phyloP scores from a whole-genome alignment of 2,113 vertebrate genomes.

The Engystomops pustulosus region DNA sequence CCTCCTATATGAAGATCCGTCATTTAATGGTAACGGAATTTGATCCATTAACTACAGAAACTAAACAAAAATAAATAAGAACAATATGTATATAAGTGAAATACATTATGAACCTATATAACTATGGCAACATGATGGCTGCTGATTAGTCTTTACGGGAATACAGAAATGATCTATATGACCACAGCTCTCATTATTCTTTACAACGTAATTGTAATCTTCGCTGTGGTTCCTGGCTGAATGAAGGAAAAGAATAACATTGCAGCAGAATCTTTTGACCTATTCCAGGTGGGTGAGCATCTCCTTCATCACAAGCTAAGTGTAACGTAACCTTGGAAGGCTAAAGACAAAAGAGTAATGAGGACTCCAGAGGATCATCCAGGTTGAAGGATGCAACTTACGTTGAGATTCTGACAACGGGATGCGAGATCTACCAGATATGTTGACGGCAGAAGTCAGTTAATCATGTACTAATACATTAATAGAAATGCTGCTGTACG shows the following conservation, averaged over 20 bases:
- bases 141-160: background rate
- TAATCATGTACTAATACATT: conserved; percentile 25
- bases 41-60: background rate
- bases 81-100: no score
- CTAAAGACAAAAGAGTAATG: conserved; percentile 62
- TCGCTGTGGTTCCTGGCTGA: background rate
- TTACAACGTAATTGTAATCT: background rate
- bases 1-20: no score
- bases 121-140: background rate
- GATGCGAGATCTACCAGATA: conserved; percentile 6
- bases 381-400: conserved; percentile 39
- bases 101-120: no score
- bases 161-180: background rate
- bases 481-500: conserved; percentile 14
- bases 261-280: conserved; percentile 45
- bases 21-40: no score
- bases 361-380: conserved; percentile 42
- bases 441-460: background rate
- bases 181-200: background rate
- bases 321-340: conserved; percentile 63
- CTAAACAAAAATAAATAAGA: background rate
- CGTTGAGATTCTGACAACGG: conserved; percentile 44
- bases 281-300: conserved; percentile 56
- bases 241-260: conserved; percentile 15
- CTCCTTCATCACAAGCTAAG: conserved; percentile 61